Conservation (phyloP, 2,888 invertebrate genomes). For the Orthosia gothica region DNA sequence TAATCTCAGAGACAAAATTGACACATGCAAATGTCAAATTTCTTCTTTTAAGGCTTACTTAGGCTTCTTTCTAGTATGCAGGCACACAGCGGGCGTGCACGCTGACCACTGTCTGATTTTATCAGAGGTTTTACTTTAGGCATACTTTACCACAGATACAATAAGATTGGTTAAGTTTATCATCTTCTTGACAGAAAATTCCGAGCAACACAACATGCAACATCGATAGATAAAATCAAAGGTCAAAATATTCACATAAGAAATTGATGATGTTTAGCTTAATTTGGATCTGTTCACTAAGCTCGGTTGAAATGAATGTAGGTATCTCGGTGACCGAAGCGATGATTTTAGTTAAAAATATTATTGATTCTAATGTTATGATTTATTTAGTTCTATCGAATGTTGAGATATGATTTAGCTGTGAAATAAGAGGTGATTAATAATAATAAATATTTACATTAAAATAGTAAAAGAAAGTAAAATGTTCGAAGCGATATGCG, state of each 20-base stretch:
- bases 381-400: slow-evolving; percentile 54
- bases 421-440: slow-evolving; percentile 53
- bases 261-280: slow-evolving; percentile 37
- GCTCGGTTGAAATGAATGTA: slow-evolving; percentile 47
- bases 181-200: slow-evolving; percentile 52
- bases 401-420: slow-evolving; percentile 45
- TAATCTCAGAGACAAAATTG: too few relatives aligned
- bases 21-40: too few relatives aligned
- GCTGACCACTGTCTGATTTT: neutral
- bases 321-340: slow-evolving; percentile 56
- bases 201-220: slow-evolving; percentile 65
- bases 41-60: too few relatives aligned
- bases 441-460: slow-evolving; percentile 19
- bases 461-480: slow-evolving; percentile 26
- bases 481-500: slow-evolving; percentile 56
- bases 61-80: too few relatives aligned
- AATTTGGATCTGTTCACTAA: slow-evolving; percentile 27
- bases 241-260: slow-evolving; percentile 40
- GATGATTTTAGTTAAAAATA: slow-evolving; percentile 34
- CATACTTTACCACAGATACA: neutral
- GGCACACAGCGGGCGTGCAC: too few relatives aligned
- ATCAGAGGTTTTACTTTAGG: neutral
- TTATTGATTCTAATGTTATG: slow-evolving; percentile 37
- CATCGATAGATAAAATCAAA: slow-evolving; percentile 58
- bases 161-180: neutral